Evolutionary conservation across 2,888 invertebrate species (phyloP).

Genomic region (Exephanes ischioxanthus): DNA sequence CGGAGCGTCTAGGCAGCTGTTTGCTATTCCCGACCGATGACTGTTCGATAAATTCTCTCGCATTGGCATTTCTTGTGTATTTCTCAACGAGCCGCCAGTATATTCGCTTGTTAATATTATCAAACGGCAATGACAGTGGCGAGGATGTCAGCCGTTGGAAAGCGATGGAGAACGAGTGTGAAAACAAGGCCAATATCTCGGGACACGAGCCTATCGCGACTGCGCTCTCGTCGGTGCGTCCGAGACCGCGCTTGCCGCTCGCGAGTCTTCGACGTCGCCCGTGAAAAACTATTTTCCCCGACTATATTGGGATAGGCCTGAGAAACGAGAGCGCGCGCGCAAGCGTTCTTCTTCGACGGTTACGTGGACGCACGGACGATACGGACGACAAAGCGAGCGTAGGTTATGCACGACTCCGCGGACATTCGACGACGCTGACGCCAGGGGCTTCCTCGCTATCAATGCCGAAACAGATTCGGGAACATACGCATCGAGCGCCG

Average conservation of each 20-base stretch:
- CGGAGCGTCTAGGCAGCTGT: slow-evolving; percentile 31
- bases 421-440: slow-evolving; percentile 13
- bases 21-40: slow-evolving; percentile 18
- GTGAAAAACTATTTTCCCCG: slow-evolving; percentile 74
- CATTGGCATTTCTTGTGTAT: not conserved
- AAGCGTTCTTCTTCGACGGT: slow-evolving; percentile 5
- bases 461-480: slow-evolving; percentile 30
- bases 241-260: slow-evolving; percentile 18
- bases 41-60: slow-evolving; percentile 28
- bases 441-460: slow-evolving; percentile 38
- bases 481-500: not conserved
- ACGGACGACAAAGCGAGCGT: slow-evolving; percentile 13
- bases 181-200: slow-evolving; percentile 30
- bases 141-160: not conserved
- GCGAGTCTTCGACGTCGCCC: slow-evolving; percentile 24
- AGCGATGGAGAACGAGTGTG: not conserved
- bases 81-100: not conserved
- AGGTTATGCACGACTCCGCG: slow-evolving; percentile 3
- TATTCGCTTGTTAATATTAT: slow-evolving; percentile 17
- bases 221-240: not conserved
- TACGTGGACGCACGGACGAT: slow-evolving; percentile 25
- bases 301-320: slow-evolving; percentile 75
- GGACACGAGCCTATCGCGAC: slow-evolving; percentile 8
- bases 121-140: slow-evolving; percentile 37
- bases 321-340: not conserved